Conservation (phyloP, 2,888 invertebrate genomes). For the Trichopoda pennipes region DNA sequence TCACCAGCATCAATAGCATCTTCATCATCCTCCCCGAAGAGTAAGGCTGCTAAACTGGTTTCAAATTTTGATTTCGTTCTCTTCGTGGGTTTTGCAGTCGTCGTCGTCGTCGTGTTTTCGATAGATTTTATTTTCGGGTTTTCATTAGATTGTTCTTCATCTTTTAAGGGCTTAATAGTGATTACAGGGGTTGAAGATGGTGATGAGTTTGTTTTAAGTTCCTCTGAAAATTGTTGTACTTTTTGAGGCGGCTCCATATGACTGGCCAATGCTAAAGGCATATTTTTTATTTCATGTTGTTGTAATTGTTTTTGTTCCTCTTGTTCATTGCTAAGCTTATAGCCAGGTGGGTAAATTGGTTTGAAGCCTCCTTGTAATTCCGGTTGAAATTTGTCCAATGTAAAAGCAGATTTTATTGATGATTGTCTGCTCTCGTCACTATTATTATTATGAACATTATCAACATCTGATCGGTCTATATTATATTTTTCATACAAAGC, state of each 20-base stretch:
- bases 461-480: slow-evolving; percentile 78
- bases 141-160: not conserved
- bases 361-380: slow-evolving; percentile 86
- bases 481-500: slow-evolving; percentile 77
- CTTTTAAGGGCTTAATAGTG: slow-evolving; percentile 38
- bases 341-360: slow-evolving; percentile 84
- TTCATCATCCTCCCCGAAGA: slow-evolving; percentile 79
- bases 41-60: slow-evolving; percentile 79
- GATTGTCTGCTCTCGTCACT: slow-evolving; percentile 71
- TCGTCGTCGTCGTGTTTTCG: not conserved
- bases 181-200: slow-evolving; percentile 37
- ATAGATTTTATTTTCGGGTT: slow-evolving; percentile 26
- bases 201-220: slow-evolving; percentile 47
- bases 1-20: slow-evolving; percentile 71
- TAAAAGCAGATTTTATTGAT: slow-evolving; percentile 83
- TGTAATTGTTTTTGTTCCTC: slow-evolving; percentile 67
- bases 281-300: slow-evolving; percentile 68
- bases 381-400: slow-evolving; percentile 86
- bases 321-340: slow-evolving; percentile 73
- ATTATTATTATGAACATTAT: slow-evolving; percentile 33
- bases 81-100: slow-evolving; percentile 69
- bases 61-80: slow-evolving; percentile 78
- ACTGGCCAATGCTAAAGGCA: slow-evolving; percentile 72
- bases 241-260: slow-evolving; percentile 69
- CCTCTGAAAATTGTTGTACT: slow-evolving; percentile 30